Percentiles rank a stretch among this genome's conserved stretches.
Conservation (phyloP, 2,797 vertebrate genomes). For the Ispidina lecontei region DNA sequence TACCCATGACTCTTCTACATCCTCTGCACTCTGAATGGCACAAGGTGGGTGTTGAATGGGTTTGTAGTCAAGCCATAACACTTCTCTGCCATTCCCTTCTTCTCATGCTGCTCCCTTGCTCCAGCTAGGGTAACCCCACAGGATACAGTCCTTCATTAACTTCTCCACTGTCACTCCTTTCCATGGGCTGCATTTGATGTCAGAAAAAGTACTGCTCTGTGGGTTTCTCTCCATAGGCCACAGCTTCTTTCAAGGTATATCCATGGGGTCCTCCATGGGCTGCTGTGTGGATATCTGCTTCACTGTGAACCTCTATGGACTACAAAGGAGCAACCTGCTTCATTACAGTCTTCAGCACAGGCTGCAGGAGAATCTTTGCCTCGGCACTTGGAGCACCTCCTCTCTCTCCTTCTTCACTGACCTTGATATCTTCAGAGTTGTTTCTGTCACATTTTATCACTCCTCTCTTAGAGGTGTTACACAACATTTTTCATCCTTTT, state of each 20-base stretch:
- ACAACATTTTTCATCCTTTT: neutral
- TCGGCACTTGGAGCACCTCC: rapidly evolving
- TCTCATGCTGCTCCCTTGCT: neutral
- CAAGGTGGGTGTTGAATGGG: neutral
- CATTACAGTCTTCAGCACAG: neutral
- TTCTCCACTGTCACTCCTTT: neutral
- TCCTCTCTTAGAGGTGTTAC: neutral
- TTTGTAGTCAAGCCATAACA: neutral
- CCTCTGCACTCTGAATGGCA: rapidly evolving
- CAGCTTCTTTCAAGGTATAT: neutral
- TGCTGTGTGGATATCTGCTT: no score
- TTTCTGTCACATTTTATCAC: neutral
- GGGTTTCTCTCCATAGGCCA: neutral
- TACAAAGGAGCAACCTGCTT: neutral
- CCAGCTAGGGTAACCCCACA: neutral
- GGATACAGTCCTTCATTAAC: neutral
- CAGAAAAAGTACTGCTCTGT: neutral
- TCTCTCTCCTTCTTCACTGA: neutral
- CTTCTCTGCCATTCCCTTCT: neutral
- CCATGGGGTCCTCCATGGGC: rapidly evolving
- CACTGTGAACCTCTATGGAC: neutral
- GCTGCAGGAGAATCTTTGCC: neutral
- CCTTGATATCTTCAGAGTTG: neutral
- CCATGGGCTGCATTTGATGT: neutral
- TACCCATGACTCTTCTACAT: neutral